Evolutionary conservation across 2,888 invertebrate genomes (phyloP).

Genomic region (Dryadula phaetusa): DNA sequence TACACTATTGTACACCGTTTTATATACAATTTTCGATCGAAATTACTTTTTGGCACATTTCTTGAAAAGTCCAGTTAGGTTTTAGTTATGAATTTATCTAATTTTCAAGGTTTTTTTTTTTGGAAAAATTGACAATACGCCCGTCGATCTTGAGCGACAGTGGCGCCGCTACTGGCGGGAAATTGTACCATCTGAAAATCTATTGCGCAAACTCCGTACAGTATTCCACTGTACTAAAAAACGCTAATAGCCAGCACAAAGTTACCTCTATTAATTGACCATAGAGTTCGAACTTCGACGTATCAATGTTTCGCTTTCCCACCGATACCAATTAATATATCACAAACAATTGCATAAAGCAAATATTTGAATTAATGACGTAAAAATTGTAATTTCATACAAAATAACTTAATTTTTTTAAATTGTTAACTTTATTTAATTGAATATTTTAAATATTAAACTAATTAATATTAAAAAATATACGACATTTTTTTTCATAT

Average conservation of each 20-base stretch:
- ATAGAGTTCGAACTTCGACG: slow-evolving; percentile 16
- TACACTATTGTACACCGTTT: not conserved
- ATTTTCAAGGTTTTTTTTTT: slow-evolving; percentile 42
- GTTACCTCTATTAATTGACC: slow-evolving; percentile 30
- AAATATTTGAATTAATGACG: not conserved
- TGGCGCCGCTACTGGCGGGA: slow-evolving; percentile 75
- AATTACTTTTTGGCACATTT: not conserved
- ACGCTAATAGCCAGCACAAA: slow-evolving; percentile 29
- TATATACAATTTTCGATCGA: not conserved
- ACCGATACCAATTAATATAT: not conserved
- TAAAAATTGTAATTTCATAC: not conserved
- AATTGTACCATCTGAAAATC: slow-evolving; percentile 52
- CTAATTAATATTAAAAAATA: not conserved
- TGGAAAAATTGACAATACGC: slow-evolving; percentile 75
- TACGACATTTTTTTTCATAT: slow-evolving; percentile 42
- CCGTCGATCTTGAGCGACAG: slow-evolving; percentile 70
- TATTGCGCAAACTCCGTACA: slow-evolving; percentile 72
- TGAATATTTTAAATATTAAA: not conserved
- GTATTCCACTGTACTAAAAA: slow-evolving; percentile 45
- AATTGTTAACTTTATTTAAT: not conserved
- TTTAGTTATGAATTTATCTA: not conserved
- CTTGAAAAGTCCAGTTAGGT: not conserved
- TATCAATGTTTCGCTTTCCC: not conserved
- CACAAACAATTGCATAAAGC: not conserved
- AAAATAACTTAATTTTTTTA: not conserved